Base-by-base conservation (phyloP, 2,113 vertebrate genomes). In the Scolopax mira region DNA sequence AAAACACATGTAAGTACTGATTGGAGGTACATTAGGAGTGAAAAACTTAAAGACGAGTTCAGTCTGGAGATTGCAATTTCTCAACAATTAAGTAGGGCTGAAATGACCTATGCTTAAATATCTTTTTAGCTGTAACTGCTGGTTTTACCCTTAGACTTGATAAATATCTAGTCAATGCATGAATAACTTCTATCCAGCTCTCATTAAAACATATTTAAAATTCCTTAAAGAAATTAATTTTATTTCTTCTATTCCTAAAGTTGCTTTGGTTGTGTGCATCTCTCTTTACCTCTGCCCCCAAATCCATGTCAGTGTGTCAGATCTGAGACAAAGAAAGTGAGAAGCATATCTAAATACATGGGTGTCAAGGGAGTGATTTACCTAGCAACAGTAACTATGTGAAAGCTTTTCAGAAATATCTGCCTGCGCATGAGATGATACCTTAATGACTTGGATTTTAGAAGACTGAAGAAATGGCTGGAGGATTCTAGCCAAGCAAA, bases 301-400 rank as follows among this genome's bases (percentile, higher is more conserved):
- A 86, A 86, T 39, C 81, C 65, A 66, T 49, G 85, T 79, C 79
- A 81, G 44, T 61, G 4, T 84, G 73, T 86, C 88, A 92, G 35
- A 81, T 75, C 22, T 84, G 77, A 96, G 86, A 96, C 93, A 96
- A 93, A 96, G 94, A 52, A 95, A 87, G 71, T 31, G 67, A 90
- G 80, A 86, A 95, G 72, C 49, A 46, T 88, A 90, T 61, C 85
- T 92, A 93, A 94, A 96, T 69, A 84, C 57, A 65, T 35, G 73
- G 69, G 80, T 92, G 83, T 70, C 88, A 84, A 94, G 94, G 92
- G 88, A 97, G 21, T 79, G 93, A 96, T 96, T 93, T 95, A 96
- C 96, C 73, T 96, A 96, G 96, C 94, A 97, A 97, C 96, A 84
- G 96, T 97, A 95, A 90, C 96, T 89, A 96, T 66, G 94, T 57